Evolutionary conservation across 1,140 invertebrate genomes (phyloP).

Genomic region (Phymorhynchus buccinoides): DNA sequence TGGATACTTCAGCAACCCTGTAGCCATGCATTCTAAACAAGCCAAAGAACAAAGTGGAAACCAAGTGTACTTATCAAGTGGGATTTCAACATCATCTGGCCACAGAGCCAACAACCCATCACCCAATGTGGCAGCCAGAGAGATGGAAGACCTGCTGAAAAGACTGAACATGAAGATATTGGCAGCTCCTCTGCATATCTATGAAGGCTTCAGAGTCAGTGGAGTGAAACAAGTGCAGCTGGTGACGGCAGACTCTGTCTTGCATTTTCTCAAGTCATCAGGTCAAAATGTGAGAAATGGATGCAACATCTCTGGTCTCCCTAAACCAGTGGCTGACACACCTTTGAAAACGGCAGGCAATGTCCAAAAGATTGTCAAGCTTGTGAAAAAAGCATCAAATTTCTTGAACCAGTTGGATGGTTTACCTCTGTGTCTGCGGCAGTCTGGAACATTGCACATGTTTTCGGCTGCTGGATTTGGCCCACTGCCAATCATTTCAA

Average conservation of each 20-base stretch:
- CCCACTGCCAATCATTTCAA: neutral
- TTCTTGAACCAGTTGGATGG: neutral
- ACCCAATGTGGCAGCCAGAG: no score
- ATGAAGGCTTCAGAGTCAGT: slow-evolving; percentile 4
- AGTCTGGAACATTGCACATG: slow-evolving; percentile 10
- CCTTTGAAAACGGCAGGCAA: slow-evolving; percentile 10
- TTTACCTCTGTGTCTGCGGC: slow-evolving; percentile 15
- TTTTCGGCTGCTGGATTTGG: neutral
- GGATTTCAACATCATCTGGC: no score
- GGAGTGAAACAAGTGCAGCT: neutral
- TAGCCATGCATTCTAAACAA: neutral
- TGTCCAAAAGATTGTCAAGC: neutral
- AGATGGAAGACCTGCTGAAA: neutral
- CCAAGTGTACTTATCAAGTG: neutral
- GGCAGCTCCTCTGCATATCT: neutral
- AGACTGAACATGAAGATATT: slow-evolving; percentile 34
- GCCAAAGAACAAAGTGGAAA: neutral
- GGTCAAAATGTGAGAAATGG: neutral
- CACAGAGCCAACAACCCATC: no score
- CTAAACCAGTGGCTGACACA: neutral
- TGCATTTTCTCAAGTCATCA: slow-evolving; percentile 18
- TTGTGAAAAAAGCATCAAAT: neutral
- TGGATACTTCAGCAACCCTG: slow-evolving; percentile 32
- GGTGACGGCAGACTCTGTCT: slow-evolving; percentile 20
- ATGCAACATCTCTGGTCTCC: slow-evolving; percentile 3